Base-by-base conservation (phyloP, 2,888 invertebrate genomes). In the Temnothorax rugatulus region DNA sequence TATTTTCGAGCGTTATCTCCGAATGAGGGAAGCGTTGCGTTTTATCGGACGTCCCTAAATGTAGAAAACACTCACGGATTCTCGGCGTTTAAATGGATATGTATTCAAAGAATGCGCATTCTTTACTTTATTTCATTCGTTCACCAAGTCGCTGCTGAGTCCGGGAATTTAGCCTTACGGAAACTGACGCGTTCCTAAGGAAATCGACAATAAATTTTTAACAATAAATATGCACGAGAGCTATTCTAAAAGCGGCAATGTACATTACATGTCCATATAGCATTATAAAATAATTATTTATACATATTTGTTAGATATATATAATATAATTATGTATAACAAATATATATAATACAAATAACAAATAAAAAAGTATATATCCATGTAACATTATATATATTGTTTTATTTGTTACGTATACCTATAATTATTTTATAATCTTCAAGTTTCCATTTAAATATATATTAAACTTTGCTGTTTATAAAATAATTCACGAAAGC, bases 81-180 rank as follows among this genome's bases (percentile, higher is more conserved):
- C 34, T 25, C 11, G 25, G 57, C 5, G 3, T 25, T n/a, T 15
- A 57, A 18, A 18, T 3, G 15, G 18, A 25, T 44, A 4, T 5
- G 5, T 44, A 73, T 54, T 54, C 25, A 11, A 73, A 52, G 38
- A 73, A 41, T 73, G 25, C 21, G 25, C 15, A 47, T 68, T 47
- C 25, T 38, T 63, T 38, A n/a, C 4, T 34, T n/a, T 61, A 15
- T 21, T 21, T 63, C 38, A 7, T 63, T 8, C 7, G 41, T 64
- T 41, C 64, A 11, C 15, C 1, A 41, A 64, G 13, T 41, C 13
- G 13, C 21, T 41, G 11, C 13, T 41, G 41, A 64, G 13, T 13
- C 13, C 13, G n/a, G 21, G 5, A 64, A 64, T 64, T 41, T 64
- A 21, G 2, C 41, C 21, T 64, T 64, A 41, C 7, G 4, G 3